A percentile compares a stretch with the other conserved stretches of the same genome.
Conservation (phyloP, 2,888 invertebrate species). For the Cheilosia variabilis region DNA sequence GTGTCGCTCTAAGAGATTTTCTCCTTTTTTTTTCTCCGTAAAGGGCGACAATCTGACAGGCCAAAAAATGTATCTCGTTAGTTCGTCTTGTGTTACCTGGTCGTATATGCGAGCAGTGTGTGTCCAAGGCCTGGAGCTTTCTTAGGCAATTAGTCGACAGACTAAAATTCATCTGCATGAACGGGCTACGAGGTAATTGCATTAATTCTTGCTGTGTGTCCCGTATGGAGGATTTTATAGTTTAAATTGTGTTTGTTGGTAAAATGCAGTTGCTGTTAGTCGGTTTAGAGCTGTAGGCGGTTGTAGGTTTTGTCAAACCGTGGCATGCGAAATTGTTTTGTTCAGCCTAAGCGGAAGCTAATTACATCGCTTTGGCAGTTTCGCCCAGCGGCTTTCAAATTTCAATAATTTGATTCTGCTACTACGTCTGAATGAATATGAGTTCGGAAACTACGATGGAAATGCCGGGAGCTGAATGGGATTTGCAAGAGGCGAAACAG, state of each 20-base stretch:
- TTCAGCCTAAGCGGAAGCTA: background rate
- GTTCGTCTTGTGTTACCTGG: constrained; percentile 63
- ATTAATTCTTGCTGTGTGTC: constrained; percentile 71
- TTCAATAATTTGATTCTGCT: too few species aligned
- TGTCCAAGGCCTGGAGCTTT: constrained; percentile 50
- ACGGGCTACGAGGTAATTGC: constrained; percentile 66
- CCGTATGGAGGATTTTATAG: constrained; percentile 35
- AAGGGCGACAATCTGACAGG: constrained; percentile 50
- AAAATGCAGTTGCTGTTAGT: constrained; percentile 7
- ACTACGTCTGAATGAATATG: too few species aligned
- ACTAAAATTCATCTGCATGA: constrained; percentile 71
- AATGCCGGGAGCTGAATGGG: too few species aligned
- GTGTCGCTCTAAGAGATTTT: constrained; percentile 16
- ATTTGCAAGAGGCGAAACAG: too few species aligned
- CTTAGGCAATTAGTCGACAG: constrained; percentile 72
- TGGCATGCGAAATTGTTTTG: background rate
- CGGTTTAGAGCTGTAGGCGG: background rate
- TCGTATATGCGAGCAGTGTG: constrained; percentile 12
- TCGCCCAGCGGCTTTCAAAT: too few species aligned
- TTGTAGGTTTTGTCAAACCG: background rate
- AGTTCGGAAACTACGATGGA: too few species aligned
- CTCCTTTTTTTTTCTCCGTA: constrained; percentile 4
- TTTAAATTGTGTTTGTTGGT: constrained; percentile 58
- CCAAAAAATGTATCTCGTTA: constrained; percentile 49
- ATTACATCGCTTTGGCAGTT: too few species aligned